Conservation (phyloP, 2,888 invertebrate species). For the Dilophus febrilis region DNA sequence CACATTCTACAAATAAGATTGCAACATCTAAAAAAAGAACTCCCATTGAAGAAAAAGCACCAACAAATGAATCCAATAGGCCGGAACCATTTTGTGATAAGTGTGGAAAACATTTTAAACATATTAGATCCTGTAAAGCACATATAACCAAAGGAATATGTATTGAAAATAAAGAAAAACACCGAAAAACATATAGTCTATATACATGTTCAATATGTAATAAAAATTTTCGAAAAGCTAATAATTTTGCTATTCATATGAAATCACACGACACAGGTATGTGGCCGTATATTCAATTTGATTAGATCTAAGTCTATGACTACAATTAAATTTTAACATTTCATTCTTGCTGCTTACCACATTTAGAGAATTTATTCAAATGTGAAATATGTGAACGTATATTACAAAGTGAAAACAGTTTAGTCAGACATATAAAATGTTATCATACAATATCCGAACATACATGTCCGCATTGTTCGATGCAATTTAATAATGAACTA, state of each 20-base stretch:
- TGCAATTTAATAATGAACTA: constrained; percentile 6
- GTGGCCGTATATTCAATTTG: neutral
- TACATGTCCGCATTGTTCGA: constrained; percentile 5
- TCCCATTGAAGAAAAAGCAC: too few species aligned
- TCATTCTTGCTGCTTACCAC: too few species aligned
- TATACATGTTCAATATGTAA: constrained; percentile 8
- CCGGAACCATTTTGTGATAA: too few species aligned
- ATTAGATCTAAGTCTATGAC: too few species aligned
- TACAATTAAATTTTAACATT: too few species aligned
- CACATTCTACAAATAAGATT: too few species aligned
- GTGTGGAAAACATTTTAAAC: constrained; percentile 1
- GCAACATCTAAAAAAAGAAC: too few species aligned
- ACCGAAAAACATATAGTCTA: constrained; percentile 1
- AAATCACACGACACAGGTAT: constrained; percentile 6
- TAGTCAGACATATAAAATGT: constrained; percentile 7
- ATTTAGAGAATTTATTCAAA: neutral
- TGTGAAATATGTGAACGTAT: constrained; percentile 7
- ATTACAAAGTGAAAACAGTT: constrained; percentile 8
- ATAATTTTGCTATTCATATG: constrained; percentile 9
- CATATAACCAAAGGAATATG: neutral
- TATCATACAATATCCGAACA: constrained; percentile 5
- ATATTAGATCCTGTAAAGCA: neutral
- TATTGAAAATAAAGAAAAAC: neutral
- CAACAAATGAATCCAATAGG: too few species aligned
- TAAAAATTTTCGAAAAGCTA: constrained; percentile 7